Percentiles rank a stretch among this genome's conserved stretches.
These are phyloP conservation scores for Psilopogon haemacephalus DNA, from an alignment of 2,113 vertebrate species.

Conservation along the genomic window DNA sequence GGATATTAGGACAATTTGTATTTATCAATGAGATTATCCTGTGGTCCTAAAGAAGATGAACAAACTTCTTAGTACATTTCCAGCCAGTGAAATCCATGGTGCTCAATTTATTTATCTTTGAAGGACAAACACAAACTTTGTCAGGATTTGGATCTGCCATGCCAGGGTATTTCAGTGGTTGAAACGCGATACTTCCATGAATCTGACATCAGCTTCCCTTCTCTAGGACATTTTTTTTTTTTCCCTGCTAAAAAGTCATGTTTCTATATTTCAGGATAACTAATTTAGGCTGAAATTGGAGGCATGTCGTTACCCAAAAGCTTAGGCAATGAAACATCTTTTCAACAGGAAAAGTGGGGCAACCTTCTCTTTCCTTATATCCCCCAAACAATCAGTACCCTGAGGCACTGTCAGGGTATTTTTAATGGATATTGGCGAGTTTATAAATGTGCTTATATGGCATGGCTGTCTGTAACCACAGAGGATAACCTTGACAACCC, in stretches of 20 bases:
- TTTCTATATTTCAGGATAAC: background rate
- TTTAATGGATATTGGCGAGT: background rate
- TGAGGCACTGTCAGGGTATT: background rate
- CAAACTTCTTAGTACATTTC: background rate
- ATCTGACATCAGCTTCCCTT: background rate
- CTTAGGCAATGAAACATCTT: background rate
- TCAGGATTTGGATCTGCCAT: background rate
- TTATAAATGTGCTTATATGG: background rate
- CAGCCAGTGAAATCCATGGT: background rate
- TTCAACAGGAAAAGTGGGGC: background rate
- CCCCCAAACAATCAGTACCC: background rate
- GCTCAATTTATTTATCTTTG: conserved; percentile 2
- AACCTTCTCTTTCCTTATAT: background rate
- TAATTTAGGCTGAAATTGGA: background rate
- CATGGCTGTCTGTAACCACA: background rate
- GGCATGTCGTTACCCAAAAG: background rate
- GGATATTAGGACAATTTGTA: background rate
- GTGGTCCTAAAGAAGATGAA: background rate
- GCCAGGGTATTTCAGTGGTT: background rate
- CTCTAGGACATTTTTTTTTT: background rate
- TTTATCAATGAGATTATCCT: background rate
- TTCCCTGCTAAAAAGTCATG: background rate
- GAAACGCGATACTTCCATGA: conserved; percentile 1
- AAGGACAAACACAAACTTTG: background rate
- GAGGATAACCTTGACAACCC: background rate